Base-by-base conservation (phyloP, 2,888 invertebrate genomes). In the Synanthedon tipuliformis region DNA sequence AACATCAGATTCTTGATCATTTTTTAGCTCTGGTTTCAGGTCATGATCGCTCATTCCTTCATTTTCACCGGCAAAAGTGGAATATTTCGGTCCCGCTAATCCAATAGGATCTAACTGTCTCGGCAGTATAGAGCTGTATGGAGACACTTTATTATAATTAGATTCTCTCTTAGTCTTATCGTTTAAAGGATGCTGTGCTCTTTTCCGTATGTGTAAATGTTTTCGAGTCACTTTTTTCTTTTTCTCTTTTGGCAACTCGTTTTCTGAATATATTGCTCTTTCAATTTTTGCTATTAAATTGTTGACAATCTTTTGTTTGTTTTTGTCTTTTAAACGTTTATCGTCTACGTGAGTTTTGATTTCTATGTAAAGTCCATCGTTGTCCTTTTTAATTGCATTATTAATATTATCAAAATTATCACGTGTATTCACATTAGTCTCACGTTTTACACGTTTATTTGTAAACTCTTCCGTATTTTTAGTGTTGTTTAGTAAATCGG, bases 341-440 rank as follows among this genome's bases (percentile, higher is more conserved):
- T 78, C 75, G 53, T 83, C 76, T 50, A 82, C 80, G 61, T 85
- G 84, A 4, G 86, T 84, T 75, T 87, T 83, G 3, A 87, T 86
- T 75, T 86, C 85, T 1, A 87, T 78, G 41, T 70, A 83, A 1
- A 86, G 55, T 55, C 86, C 81, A 52, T 85, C 83, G 1, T 82
- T 79, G 41, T 11, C 54, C 55, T 52, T 59, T 53, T 52, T 57
- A 49, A 61, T 68, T 34, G 34, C 8, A 10, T 34, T 34, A 34
- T 34, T 34, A 34, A 10, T 34, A 34, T 34, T 34, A 8, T 34
- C 34, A 1, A 10, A 34, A 34, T 34, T 10, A 3, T 10, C 34
- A 34, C 10, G 34, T 34, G 3, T 34, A 34, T 10, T 34, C 34
- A 34, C 34, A 34, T 10, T 34, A 34, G 8, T 34, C 7, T 34